phyloP scores from a whole-genome alignment of 2,113 vertebrate species.

The Agapornis roseicollis region DNA sequence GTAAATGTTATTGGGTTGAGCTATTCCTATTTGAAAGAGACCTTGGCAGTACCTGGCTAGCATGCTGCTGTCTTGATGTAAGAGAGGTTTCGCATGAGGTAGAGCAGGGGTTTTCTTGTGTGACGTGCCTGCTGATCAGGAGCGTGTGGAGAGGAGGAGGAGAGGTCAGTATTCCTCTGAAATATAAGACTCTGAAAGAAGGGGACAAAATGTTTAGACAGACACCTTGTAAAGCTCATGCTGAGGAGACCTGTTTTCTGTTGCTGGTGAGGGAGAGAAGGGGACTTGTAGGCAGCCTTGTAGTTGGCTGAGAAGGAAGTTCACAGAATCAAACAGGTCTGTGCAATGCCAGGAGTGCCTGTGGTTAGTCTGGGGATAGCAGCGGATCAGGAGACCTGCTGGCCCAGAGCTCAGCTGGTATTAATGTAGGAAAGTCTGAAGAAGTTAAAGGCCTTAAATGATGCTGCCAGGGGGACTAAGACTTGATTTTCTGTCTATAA shows the following conservation, averaged over 20 bases:
- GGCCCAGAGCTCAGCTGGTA: neutral
- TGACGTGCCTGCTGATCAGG: neutral
- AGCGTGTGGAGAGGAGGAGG: neutral
- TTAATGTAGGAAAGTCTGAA: neutral
- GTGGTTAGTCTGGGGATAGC: neutral
- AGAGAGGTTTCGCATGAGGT: neutral
- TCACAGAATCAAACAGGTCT: neutral
- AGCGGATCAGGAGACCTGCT: neutral
- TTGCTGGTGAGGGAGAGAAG: neutral
- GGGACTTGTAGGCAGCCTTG: neutral
- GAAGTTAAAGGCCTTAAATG: neutral
- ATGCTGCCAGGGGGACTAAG: neutral
- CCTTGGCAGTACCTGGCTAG: neutral
- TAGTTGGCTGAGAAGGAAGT: neutral
- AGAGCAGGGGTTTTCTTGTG: neutral
- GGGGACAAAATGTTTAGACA: neutral
- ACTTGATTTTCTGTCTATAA: neutral
- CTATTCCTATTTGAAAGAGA: neutral
- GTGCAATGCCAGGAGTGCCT: neutral
- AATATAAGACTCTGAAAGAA: neutral
- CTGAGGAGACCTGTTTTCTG: neutral
- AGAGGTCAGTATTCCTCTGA: neutral
- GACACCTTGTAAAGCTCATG: neutral
- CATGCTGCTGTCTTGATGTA: neutral
- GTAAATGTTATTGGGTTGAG: neutral